These are phyloP conservation scores for Nephotettix cincticeps DNA, from an alignment of 1,140 invertebrate species.

Conservation along the genomic window DNA sequence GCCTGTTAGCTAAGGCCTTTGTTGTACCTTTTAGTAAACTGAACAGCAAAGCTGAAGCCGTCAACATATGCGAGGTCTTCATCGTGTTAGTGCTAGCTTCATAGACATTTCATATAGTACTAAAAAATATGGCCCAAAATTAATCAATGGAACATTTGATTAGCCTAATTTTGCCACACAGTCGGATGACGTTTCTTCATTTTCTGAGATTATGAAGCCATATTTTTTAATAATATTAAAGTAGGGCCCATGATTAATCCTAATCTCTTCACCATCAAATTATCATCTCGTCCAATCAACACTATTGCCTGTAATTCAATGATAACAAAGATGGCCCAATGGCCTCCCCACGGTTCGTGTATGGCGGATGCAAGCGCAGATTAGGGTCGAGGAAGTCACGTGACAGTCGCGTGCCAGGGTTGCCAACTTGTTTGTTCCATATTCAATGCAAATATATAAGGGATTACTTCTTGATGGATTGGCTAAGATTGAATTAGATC, in stretches of 20 bases:
- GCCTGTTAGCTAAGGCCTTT: no score
- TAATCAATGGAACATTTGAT: no score
- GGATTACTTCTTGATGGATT: conserved; percentile 3
- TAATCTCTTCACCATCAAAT: neutral
- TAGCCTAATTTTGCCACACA: no score
- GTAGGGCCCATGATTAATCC: neutral
- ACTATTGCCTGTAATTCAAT: neutral
- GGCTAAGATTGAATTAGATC: conserved; percentile 5
- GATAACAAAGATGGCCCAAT: neutral
- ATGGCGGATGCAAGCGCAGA: neutral
- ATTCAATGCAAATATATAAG: conserved; percentile 7
- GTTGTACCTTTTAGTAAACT: no score
- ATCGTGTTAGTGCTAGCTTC: no score
- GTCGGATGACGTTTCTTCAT: neutral
- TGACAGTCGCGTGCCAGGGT: neutral
- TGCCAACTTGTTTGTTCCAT: neutral
- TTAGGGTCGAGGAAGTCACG: neutral
- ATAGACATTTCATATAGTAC: no score
- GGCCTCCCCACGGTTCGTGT: neutral
- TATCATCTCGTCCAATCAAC: neutral
- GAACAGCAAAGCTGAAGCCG: no score
- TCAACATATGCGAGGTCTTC: no score
- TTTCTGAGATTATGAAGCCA: neutral
- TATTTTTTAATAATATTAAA: neutral
- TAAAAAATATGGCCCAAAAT: no score